These are phyloP conservation scores for Rotaria macrura DNA, from an alignment of 2,888 invertebrate species.

Conservation along the genomic window DNA sequence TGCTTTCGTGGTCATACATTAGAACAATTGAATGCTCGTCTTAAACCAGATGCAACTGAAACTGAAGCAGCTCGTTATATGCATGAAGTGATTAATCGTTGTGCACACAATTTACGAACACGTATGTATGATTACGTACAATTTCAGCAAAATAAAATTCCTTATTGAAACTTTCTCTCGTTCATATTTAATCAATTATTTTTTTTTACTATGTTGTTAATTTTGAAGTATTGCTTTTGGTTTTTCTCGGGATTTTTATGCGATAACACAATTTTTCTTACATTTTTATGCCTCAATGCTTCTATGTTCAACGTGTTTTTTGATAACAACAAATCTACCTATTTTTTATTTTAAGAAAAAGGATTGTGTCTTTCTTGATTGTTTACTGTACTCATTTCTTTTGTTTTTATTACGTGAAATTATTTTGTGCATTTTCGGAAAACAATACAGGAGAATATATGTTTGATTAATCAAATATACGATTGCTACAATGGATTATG, in stretches of 20 bases:
- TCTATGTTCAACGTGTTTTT: neutral
- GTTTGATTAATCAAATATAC: neutral
- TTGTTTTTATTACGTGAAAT: neutral
- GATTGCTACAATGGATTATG: no score
- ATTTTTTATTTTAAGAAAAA: neutral
- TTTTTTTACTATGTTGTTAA: no score
- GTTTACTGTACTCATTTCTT: neutral
- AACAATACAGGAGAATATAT: neutral
- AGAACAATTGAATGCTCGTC: conserved; percentile 74
- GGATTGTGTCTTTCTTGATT: neutral
- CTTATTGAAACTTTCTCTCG: conserved; percentile 1
- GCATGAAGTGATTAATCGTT: conserved; percentile 25
- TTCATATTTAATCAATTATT: neutral
- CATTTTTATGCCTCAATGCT: neutral
- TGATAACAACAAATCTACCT: neutral
- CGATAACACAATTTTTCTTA: neutral
- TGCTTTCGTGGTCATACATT: conserved; percentile 98
- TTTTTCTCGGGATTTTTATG: neutral
- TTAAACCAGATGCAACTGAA: conserved; percentile 77
- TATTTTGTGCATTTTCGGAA: neutral
- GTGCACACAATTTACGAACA: conserved; percentile 30
- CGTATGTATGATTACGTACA: conserved; percentile 32
- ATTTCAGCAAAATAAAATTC: conserved; percentile 30
- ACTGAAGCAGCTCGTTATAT: conserved; percentile 88
- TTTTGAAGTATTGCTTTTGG: neutral